phyloP scores from a whole-genome alignment of 1,140 invertebrate genomes.

The Theocolax elegans region DNA sequence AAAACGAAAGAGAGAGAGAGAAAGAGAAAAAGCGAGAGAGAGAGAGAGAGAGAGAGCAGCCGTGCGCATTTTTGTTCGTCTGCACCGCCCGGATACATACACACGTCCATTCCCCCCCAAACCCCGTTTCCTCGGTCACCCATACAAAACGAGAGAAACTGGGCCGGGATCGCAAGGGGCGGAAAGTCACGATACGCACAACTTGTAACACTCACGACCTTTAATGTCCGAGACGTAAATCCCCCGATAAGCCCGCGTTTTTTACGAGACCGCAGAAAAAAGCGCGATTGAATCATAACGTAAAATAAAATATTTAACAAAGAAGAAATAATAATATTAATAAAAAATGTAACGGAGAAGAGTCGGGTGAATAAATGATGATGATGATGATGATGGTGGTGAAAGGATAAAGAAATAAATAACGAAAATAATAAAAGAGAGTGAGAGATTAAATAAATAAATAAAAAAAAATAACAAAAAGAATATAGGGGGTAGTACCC shows the following conservation, averaged over 20 bases:
- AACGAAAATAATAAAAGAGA: background rate
- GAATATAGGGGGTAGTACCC: background rate
- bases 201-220: conserved; percentile 33
- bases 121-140: too few relatives aligned
- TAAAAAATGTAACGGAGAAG: background rate
- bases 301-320: background rate
- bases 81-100: conserved; percentile 3
- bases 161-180: background rate
- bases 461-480: too few relatives aligned
- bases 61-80: conserved; percentile 9
- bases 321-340: background rate
- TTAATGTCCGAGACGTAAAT: conserved; percentile 12
- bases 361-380: background rate
- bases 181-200: conserved; percentile 47
- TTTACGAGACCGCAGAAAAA: conserved; percentile 10
- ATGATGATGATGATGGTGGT: too few relatives aligned
- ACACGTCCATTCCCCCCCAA: background rate
- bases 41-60: background rate
- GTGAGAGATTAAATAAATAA: background rate
- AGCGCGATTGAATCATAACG: too few relatives aligned
- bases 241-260: conserved; percentile 15
- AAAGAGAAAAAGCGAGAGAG: too few relatives aligned
- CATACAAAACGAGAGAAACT: background rate
- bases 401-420: too few relatives aligned
- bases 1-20: too few relatives aligned